Conservation (phyloP, 1,140 invertebrate species). For the Paraescarpia echinospica region DNA sequence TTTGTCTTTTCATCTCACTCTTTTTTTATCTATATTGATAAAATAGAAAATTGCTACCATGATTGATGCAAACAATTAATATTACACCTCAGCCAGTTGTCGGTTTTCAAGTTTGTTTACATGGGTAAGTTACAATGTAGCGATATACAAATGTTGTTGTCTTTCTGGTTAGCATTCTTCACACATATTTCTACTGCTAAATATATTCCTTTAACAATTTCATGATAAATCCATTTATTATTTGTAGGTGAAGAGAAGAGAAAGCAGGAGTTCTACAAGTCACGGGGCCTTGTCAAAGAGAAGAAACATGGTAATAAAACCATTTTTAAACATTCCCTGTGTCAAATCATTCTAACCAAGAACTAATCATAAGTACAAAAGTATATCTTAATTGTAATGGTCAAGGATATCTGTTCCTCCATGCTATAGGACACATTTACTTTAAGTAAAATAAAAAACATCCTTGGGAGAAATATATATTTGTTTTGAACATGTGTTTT, state of each 20-base stretch:
- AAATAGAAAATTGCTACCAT: no score
- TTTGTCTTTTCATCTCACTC: no score
- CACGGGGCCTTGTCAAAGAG: conserved; percentile 41
- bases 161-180: no score
- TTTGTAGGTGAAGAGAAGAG: conserved; percentile 52
- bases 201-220: background rate
- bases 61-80: no score
- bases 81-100: no score
- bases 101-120: no score
- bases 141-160: no score
- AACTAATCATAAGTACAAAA: background rate
- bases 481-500: background rate
- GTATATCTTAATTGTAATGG: background rate
- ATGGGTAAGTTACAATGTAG: no score
- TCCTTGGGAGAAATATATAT: background rate
- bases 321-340: background rate
- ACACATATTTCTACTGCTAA: background rate
- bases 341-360: background rate
- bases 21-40: no score
- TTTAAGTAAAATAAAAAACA: background rate
- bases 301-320: conserved; percentile 39
- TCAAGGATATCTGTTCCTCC: background rate
- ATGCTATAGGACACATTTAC: background rate
- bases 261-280: conserved; percentile 51
- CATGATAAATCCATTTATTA: background rate